phyloP scores from a whole-genome alignment of 2,797 vertebrate genomes.

The Muscicapa comitata region DNA sequence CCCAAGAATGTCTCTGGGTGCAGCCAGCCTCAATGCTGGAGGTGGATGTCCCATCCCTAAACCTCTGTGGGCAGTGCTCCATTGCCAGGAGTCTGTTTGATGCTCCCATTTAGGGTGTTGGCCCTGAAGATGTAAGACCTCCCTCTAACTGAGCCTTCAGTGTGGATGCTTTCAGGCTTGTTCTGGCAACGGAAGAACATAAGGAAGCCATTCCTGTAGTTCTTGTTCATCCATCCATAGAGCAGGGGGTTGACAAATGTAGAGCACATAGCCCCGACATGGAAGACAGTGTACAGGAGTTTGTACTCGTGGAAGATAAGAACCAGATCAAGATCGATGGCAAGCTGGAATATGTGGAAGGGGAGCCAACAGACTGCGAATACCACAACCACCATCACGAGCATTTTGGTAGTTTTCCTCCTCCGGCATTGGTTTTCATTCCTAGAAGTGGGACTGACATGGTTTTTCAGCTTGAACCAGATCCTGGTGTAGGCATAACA shows the following conservation, averaged over 20 bases:
- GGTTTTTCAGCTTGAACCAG: conserved; percentile 91
- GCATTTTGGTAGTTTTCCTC: conserved; percentile 91
- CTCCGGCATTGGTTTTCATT: conserved; percentile 83
- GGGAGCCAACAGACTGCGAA: conserved; percentile 91
- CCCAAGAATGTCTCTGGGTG: background rate
- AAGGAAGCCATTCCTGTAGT: conserved; percentile 92
- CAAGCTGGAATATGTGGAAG: conserved; percentile 89
- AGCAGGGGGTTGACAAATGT: conserved; percentile 90
- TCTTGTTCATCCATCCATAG: conserved; percentile 96
- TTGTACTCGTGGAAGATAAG: conserved; percentile 89
- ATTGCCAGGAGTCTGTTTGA: conserved; percentile 67
- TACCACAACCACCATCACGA: conserved; percentile 88
- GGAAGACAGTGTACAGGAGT: conserved; percentile 89
- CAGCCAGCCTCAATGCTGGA: background rate
- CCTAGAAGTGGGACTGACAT: conserved; percentile 84
- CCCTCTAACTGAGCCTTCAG: conserved; percentile 86
- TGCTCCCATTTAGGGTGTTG: conserved; percentile 77
- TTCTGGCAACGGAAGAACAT: conserved; percentile 90
- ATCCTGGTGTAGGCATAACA: conserved; percentile 91
- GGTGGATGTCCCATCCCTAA: conserved; percentile 51
- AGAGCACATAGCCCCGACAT: conserved; percentile 91
- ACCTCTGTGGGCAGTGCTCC: conserved; percentile 83
- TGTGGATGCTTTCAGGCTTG: conserved; percentile 83
- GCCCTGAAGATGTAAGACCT: conserved; percentile 75
- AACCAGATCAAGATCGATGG: conserved; percentile 87